These are phyloP conservation scores for Temnothorax nylanderi DNA, from an alignment of 1,140 invertebrate genomes.

Conservation along the genomic window DNA sequence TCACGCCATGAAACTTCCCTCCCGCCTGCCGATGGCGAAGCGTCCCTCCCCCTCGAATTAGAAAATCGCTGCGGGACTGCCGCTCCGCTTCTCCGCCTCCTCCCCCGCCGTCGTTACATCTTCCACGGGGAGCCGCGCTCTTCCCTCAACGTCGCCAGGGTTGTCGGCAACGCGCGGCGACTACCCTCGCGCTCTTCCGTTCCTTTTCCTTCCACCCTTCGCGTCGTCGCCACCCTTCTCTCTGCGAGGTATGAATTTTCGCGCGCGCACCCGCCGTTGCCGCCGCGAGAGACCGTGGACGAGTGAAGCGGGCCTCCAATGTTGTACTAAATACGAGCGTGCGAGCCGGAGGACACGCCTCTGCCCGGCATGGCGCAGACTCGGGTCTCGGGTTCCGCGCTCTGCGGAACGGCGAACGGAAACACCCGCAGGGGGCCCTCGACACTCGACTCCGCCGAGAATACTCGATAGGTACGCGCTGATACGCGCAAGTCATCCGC, in stretches of 20 bases:
- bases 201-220: background rate
- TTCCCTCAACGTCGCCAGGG: background rate
- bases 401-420: conserved; percentile 15
- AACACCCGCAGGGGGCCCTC: conserved; percentile 1
- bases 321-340: conserved; percentile 55
- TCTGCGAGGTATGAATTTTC: background rate
- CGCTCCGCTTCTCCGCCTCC: background rate
- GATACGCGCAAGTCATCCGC: conserved; percentile 22
- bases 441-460: conserved; percentile 12
- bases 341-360: conserved; percentile 52
- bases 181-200: background rate
- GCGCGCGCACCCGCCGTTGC: conserved; percentile 29
- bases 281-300: conserved; percentile 40
- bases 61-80: conserved; percentile 13
- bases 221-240: background rate
- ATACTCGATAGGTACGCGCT: background rate
- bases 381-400: conserved; percentile 14
- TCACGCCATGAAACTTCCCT: conserved; percentile 49
- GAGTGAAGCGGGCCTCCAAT: conserved; percentile 38
- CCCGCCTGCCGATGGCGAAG: background rate
- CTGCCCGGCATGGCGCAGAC: conserved; percentile 42
- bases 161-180: background rate
- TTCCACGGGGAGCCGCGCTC: background rate
- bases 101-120: conserved; percentile 24
- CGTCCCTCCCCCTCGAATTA: background rate